These are phyloP conservation scores for Drosophila mercatorum DNA, from an alignment of 2,888 invertebrate species.

Conservation along the genomic window DNA sequence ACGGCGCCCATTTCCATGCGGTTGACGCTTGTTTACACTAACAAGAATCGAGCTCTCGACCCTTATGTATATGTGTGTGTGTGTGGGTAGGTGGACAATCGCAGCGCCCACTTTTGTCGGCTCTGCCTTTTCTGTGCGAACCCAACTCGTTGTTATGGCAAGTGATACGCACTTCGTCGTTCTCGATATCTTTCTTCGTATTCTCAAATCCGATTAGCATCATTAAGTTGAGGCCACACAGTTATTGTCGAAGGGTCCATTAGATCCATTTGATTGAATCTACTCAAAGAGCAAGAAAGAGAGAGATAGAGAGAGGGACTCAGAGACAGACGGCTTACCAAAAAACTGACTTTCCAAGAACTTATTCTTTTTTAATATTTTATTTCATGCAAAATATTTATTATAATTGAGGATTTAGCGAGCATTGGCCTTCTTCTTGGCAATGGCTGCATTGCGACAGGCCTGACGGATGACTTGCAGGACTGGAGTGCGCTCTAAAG, in stretches of 20 bases:
- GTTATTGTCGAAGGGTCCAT: slow-evolving; percentile 60
- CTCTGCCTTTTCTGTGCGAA: slow-evolving; percentile 44
- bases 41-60: slow-evolving; percentile 30
- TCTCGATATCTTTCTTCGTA: slow-evolving; percentile 43
- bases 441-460: slow-evolving; percentile 1
- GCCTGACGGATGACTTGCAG: not conserved
- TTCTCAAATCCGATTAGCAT: slow-evolving; percentile 79
- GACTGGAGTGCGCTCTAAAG: not conserved
- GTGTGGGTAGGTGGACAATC: slow-evolving; percentile 13
- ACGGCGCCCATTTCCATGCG: slow-evolving; percentile 65
- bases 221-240: slow-evolving; percentile 68
- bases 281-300: not conserved
- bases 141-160: slow-evolving; percentile 33
- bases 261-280: slow-evolving; percentile 74
- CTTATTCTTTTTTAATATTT: not conserved
- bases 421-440: not conserved
- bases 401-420: not conserved
- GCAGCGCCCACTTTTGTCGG: slow-evolving; percentile 21
- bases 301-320: not conserved
- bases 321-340: not conserved
- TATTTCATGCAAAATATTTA: not conserved
- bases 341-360: not conserved
- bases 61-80: slow-evolving; percentile 22
- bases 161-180: slow-evolving; percentile 22
- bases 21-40: slow-evolving; percentile 61